These are phyloP conservation scores for Pachypeltis micranthus DNA, from an alignment of 1,140 invertebrate genomes.

Conservation along the genomic window DNA sequence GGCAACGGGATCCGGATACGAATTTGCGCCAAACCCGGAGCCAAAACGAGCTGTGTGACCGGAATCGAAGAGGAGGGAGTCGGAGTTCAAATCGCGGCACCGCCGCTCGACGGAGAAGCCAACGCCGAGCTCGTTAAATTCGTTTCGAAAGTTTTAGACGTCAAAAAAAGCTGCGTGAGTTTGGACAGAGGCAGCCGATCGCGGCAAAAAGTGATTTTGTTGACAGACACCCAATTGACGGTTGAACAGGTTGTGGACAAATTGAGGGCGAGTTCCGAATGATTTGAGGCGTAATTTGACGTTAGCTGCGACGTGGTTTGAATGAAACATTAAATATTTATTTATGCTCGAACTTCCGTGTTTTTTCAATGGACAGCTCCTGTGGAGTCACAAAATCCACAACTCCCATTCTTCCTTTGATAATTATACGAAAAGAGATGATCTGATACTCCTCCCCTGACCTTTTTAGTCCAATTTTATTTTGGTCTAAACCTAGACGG, in stretches of 20 bases:
- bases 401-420: too few relatives aligned
- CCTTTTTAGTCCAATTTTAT: too few relatives aligned
- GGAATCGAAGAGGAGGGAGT: constrained; percentile 45
- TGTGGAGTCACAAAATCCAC: too few relatives aligned
- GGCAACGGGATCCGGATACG: constrained; percentile 51
- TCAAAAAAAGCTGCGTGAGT: constrained; percentile 55
- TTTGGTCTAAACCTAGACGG: too few relatives aligned
- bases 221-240: constrained; percentile 13
- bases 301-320: too few relatives aligned
- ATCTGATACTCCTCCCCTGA: too few relatives aligned
- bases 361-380: too few relatives aligned
- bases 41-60: constrained; percentile 58
- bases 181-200: constrained; percentile 45
- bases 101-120: constrained; percentile 66
- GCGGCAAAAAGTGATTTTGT: constrained; percentile 21
- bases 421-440: too few relatives aligned
- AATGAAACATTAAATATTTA: too few relatives aligned
- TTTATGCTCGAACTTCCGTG: too few relatives aligned
- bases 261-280: constrained; percentile 12
- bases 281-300: background rate
- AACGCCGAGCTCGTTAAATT: constrained; percentile 63
- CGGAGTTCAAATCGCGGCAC: constrained; percentile 59
- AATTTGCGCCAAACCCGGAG: constrained; percentile 62
- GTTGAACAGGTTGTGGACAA: constrained; percentile 11
- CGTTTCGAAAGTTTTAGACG: constrained; percentile 48